Conservation (phyloP, 2,113 vertebrate species). For the Acinonyx jubatus region DNA sequence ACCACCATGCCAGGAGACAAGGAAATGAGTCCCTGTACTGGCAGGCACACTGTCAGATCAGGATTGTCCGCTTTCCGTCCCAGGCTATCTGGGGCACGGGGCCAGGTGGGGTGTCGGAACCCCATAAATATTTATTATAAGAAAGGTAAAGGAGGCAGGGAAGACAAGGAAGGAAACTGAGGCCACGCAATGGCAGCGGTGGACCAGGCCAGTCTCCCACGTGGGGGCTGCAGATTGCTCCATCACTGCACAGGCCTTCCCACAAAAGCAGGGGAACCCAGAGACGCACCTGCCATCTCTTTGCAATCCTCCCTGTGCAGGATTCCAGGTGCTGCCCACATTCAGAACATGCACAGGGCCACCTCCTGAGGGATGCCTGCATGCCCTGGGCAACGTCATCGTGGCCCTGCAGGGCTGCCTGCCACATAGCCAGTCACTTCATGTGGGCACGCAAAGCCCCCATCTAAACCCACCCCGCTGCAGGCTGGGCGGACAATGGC, state of each 20-base stretch:
- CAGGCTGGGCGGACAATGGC: background rate
- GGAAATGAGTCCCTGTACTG: fast-evolving
- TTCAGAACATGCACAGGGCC: no score
- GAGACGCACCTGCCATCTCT: background rate
- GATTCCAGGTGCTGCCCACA: fast-evolving
- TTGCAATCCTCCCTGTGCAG: background rate
- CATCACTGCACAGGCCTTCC: background rate
- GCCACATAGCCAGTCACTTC: background rate
- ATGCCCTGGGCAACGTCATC: no score
- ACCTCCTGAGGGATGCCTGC: background rate
- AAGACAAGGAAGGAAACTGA: background rate
- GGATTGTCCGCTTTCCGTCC: background rate
- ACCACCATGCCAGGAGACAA: fast-evolving
- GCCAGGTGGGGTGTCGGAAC: background rate
- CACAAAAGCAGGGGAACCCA: background rate
- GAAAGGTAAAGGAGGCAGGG: background rate
- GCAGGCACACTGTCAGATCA: background rate
- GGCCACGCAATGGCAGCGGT: background rate
- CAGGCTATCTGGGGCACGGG: background rate
- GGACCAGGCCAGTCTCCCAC: background rate
- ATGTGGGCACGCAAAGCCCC: background rate
- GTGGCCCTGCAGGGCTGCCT: background rate
- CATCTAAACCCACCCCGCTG: background rate
- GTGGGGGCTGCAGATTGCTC: background rate
- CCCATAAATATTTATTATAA: background rate